phyloP scores from a whole-genome alignment of 92 coral and sea anemone genomes.

The Bergia sp. region DNA sequence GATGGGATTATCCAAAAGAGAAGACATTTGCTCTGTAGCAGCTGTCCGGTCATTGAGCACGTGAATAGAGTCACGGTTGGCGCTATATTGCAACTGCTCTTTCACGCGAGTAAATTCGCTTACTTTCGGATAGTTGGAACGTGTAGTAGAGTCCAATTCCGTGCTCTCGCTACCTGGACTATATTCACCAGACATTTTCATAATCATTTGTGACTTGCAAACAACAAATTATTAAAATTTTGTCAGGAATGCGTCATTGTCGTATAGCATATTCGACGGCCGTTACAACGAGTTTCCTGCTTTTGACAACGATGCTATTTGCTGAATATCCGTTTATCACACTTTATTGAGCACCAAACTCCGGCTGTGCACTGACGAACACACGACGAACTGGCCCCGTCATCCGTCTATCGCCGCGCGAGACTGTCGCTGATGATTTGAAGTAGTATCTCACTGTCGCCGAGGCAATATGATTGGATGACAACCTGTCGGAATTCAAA shows the following conservation, averaged over 20 bases:
- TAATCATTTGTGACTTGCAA: constrained; percentile 16
- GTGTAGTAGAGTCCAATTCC: constrained; percentile 18
- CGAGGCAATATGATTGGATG: constrained; percentile 68
- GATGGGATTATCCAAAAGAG: constrained; percentile 16
- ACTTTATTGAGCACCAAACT: not conserved
- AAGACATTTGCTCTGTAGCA: constrained; percentile 30
- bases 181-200: constrained; percentile 29
- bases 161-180: constrained; percentile 6
- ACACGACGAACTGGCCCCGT: constrained; percentile 51
- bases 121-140: constrained; percentile 7
- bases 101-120: constrained; percentile 30
- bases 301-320: not conserved
- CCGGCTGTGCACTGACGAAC: constrained; percentile 53
- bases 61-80: constrained; percentile 30
- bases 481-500: constrained; percentile 86
- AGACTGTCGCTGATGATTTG: constrained; percentile 79
- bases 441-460: constrained; percentile 57
- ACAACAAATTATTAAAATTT: not conserved
- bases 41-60: constrained; percentile 18
- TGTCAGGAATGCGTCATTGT: not conserved
- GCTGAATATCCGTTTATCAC: constrained; percentile 7
- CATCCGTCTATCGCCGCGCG: constrained; percentile 69
- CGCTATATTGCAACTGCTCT: constrained; percentile 36
- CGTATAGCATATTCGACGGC: not conserved
- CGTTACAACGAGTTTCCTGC: not conserved